Conservation (phyloP, 2,888 invertebrate species). For the Tachina fera region DNA sequence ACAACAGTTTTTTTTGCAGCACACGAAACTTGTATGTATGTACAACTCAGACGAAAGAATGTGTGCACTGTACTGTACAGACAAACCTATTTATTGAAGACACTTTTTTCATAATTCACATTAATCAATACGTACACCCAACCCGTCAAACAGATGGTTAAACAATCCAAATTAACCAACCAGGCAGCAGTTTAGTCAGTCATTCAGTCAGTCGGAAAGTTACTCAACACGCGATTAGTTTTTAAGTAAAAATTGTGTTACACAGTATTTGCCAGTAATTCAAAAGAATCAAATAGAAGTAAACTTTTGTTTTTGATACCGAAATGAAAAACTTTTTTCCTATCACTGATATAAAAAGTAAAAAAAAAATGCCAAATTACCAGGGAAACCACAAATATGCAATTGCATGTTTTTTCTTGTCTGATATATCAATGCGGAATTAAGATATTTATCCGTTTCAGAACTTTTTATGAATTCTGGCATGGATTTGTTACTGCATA, state of each 20-base stretch:
- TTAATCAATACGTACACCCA: conserved; percentile 42
- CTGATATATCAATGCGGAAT: no score
- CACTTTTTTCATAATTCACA: conserved; percentile 52
- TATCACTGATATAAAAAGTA: neutral
- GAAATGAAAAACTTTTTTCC: neutral
- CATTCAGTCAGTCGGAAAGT: conserved; percentile 26
- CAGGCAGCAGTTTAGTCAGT: conserved; percentile 7
- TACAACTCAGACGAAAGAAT: conserved; percentile 5
- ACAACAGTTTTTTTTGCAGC: neutral
- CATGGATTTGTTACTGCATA: no score
- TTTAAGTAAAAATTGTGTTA: conserved; percentile 35
- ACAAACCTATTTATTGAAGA: conserved; percentile 36
- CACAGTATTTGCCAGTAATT: conserved; percentile 14
- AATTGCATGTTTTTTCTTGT: no score
- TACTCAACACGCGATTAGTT: conserved; percentile 43
- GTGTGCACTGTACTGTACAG: conserved; percentile 10
- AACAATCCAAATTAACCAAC: conserved; percentile 27
- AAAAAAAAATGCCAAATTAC: no score
- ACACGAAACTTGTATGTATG: neutral
- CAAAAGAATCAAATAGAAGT: conserved; percentile 6
- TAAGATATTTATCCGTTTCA: no score
- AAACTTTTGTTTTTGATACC: neutral
- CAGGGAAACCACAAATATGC: no score
- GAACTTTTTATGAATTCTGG: no score
- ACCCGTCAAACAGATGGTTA: conserved; percentile 40